Conservation (phyloP, 30 jellyfish, hydroid and myxozoan genomes). For the Clytia hemisphaerica region DNA sequence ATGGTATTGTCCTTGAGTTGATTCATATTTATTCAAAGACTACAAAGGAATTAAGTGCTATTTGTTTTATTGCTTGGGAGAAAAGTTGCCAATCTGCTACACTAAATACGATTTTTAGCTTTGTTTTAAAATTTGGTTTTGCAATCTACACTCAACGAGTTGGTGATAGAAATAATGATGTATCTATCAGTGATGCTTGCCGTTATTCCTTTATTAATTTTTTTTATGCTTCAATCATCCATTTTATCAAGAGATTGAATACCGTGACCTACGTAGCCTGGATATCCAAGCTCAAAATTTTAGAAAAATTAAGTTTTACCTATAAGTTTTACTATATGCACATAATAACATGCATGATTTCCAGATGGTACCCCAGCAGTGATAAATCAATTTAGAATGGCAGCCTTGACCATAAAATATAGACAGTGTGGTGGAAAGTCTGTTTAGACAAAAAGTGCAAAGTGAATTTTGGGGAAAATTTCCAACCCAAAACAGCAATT, state of each 20-base stretch:
- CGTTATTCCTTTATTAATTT: neutral
- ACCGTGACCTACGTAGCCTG: neutral
- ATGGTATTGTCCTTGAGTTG: neutral
- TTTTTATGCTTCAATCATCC: neutral
- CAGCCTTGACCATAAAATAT: no score
- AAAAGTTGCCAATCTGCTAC: neutral
- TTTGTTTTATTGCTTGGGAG: neutral
- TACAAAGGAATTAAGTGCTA: neutral
- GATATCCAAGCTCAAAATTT: neutral
- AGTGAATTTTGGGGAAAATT: no score
- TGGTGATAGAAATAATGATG: slow-evolving; percentile 5
- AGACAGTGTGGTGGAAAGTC: no score
- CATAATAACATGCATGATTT: no score
- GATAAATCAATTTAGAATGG: no score
- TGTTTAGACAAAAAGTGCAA: no score
- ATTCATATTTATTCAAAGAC: neutral
- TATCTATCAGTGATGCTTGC: neutral
- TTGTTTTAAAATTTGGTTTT: neutral
- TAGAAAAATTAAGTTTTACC: no score
- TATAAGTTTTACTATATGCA: no score
- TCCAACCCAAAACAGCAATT: no score
- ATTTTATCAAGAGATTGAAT: neutral
- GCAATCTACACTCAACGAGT: neutral
- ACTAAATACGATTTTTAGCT: neutral
- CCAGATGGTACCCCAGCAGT: no score